phyloP scores from a whole-genome alignment of 1,140 invertebrate genomes.

The Plutomurus gul region DNA sequence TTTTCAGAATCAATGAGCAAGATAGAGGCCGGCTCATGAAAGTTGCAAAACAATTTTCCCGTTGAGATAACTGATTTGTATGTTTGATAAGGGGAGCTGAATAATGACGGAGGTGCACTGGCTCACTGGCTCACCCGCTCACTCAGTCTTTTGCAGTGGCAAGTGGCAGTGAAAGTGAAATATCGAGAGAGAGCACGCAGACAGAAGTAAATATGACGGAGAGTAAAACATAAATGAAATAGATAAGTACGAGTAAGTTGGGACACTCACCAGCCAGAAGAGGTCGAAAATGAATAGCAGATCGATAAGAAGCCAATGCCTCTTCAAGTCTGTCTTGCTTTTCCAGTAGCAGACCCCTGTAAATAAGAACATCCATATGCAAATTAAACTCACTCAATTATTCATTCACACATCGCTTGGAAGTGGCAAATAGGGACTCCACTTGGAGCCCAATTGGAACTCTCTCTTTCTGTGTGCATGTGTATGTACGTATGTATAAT shows the following conservation, averaged over 20 bases:
- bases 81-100: not conserved
- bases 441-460: not conserved
- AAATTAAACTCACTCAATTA: constrained; percentile 52
- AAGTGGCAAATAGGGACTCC: constrained; percentile 28
- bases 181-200: not conserved
- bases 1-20: constrained; percentile 10
- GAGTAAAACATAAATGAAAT: constrained; percentile 11
- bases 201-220: not conserved
- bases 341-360: constrained; percentile 90
- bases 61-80: constrained; percentile 21
- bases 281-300: constrained; percentile 90
- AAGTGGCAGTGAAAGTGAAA: not conserved
- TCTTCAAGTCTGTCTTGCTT: constrained; percentile 84
- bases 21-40: not conserved
- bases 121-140: too few species aligned
- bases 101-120: constrained; percentile 4
- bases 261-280: constrained; percentile 88
- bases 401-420: constrained; percentile 47
- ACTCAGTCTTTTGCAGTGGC: not conserved
- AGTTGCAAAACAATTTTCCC: not conserved
- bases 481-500: too few species aligned
- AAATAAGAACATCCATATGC: constrained; percentile 60
- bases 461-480: not conserved
- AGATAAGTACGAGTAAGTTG: constrained; percentile 23
- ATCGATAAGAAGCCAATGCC: constrained; percentile 88